Evolutionary conservation across 2,888 invertebrate species (phyloP).

Genomic region (Sminthurinus aureus): DNA sequence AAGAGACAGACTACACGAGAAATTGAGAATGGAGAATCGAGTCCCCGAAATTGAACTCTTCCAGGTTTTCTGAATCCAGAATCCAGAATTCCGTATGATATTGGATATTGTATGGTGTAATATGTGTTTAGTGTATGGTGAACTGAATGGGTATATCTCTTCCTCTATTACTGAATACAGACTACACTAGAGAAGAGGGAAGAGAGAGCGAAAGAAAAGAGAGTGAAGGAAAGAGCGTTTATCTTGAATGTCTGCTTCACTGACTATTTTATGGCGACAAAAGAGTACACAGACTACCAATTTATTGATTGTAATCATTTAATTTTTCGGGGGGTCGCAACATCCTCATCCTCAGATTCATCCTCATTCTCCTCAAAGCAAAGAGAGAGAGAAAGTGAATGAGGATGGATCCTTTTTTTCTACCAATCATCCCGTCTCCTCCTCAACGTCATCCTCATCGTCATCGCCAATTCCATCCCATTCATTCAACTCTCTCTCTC

Average conservation of each 20-base stretch:
- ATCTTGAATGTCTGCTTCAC: slow-evolving; percentile 59
- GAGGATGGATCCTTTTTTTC: slow-evolving; percentile 24
- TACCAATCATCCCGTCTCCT: slow-evolving; percentile 31
- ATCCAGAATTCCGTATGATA: too few species aligned
- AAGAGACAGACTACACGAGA: too few species aligned
- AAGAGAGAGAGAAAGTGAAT: too few species aligned
- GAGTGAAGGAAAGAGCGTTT: slow-evolving; percentile 41
- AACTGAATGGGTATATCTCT: background rate
- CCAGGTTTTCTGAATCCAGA: slow-evolving; percentile 46
- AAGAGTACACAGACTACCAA: slow-evolving; percentile 56
- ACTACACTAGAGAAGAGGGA: background rate
- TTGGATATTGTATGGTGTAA: background rate
- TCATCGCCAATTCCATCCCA: slow-evolving; percentile 29
- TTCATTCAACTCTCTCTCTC: slow-evolving; percentile 31
- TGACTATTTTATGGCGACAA: slow-evolving; percentile 60
- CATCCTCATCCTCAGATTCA: slow-evolving; percentile 52
- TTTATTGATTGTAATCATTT: slow-evolving; percentile 61
- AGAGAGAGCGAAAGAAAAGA: background rate
- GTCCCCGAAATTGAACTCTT: slow-evolving; percentile 58
- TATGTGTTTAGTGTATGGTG: too few species aligned
- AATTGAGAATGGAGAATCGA: slow-evolving; percentile 6
- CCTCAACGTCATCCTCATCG: too few species aligned
- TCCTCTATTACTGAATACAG: background rate
- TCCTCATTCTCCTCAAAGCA: too few species aligned
- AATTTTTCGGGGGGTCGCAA: slow-evolving; percentile 59